phyloP scores from a whole-genome alignment of 2,797 vertebrate genomes.

The Pantherophis alleghaniensis region DNA sequence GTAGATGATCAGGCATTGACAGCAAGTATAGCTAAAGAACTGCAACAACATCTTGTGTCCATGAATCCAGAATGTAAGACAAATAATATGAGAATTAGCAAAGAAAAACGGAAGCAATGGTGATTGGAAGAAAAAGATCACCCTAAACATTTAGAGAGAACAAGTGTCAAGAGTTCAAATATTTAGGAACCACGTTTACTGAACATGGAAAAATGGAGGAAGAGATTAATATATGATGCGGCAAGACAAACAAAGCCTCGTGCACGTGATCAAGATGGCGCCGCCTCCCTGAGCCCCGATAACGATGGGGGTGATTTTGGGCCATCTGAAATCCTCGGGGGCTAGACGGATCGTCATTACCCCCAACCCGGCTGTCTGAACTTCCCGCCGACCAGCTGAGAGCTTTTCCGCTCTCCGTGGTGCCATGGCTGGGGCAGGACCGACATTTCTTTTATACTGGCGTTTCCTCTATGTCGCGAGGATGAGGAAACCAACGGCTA shows the following conservation, averaged over 20 bases:
- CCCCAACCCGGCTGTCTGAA: no score
- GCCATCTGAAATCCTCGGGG: no score
- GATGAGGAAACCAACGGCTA: no score
- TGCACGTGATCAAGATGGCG: no score
- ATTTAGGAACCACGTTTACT: neutral
- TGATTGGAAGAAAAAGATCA: neutral
- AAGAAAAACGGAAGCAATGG: neutral
- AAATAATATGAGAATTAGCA: neutral
- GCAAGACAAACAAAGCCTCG: neutral
- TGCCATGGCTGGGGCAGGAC: no score
- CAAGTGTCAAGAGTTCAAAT: neutral
- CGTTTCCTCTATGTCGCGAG: no score
- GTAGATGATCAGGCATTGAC: neutral
- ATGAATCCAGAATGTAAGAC: neutral
- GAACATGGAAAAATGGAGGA: neutral
- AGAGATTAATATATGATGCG: neutral
- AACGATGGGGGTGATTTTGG: no score
- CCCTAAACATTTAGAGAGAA: neutral
- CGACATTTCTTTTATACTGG: no score
- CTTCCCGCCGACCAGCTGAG: no score
- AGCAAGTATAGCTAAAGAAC: neutral
- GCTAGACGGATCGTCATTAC: no score
- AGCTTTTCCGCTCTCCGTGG: no score
- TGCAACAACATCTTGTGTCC: neutral
- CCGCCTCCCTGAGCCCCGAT: no score